Base-by-base conservation (phyloP, 2,113 vertebrate species). In the Phalacrocorax pelagicus region DNA sequence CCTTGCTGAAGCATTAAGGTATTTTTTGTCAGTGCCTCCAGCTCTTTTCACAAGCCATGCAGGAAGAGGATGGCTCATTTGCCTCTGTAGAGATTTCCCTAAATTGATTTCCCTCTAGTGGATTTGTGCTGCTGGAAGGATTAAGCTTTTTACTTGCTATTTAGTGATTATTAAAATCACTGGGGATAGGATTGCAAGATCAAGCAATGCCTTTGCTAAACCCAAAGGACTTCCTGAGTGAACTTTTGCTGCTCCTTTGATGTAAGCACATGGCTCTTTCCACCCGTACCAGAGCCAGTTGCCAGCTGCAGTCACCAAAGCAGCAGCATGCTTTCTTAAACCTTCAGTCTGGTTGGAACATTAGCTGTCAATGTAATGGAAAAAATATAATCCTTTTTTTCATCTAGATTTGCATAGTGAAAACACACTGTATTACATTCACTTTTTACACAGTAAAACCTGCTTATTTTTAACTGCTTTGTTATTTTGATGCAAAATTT, bases 241-340 rank as follows among this genome's bases (percentile, higher is more conserved):
- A 96, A 85, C 47, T 87, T 96, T 32, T 94, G n/a, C 47, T 91
- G 30, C 34, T 84, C 15, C 69, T 92, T 92, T 96, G 65, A 89
- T 47, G 40, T 47, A 88, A 85, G 32, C 54, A 81, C n/a, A 57
- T 38, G 46, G 42, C 42, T 94, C 29, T 88, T 88, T 51, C 52
- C 38, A 83, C 58, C 42, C 72, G 34, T 8, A 63, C 32, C 38
- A 71, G 42, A 52, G 32, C 15, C 55, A 70, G 22, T 15, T 92
- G 46, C 23, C 47, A 86, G 18, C 10, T 66, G 86, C 59, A 54
- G 15, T 14, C 63, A 81, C 18, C 29, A 77, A 86, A 92, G 15
- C 22, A 83, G 14, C 7, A 79, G 10, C 27, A 72, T 40, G 49
- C 24, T 52, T 88, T 66, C 1, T 1, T 70, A 77, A 69, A 65